Percentiles rank a stretch among this genome's conserved stretches.
Conservation (phyloP, 2,888 invertebrate genomes). For the Onthophagus sagittarius region DNA sequence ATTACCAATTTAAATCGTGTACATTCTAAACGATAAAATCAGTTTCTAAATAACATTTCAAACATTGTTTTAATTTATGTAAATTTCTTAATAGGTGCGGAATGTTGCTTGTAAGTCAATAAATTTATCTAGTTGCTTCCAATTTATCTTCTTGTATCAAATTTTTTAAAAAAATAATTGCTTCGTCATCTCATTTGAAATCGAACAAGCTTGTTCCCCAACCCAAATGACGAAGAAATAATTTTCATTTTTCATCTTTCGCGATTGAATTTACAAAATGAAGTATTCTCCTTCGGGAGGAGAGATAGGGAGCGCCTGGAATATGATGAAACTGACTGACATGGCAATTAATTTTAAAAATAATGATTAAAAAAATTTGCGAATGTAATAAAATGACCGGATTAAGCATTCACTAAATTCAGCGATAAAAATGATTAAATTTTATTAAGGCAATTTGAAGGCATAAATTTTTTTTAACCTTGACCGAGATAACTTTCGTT, state of each 20-base stretch:
- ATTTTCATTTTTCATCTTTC: no score
- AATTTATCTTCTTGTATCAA: background rate
- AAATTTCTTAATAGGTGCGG: background rate
- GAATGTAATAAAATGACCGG: no score
- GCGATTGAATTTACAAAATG: no score
- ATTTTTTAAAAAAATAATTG: background rate
- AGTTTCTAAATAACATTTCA: no score
- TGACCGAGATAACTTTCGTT: background rate
- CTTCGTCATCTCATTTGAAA: background rate
- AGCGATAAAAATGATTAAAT: background rate
- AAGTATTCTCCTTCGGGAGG: no score
- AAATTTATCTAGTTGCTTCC: background rate
- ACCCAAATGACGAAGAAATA: background rate
- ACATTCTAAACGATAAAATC: background rate
- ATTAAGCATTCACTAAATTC: no score
- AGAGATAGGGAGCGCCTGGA: no score
- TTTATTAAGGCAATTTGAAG: background rate
- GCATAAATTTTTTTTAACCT: background rate
- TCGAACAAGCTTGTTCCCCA: background rate
- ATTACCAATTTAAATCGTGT: background rate
- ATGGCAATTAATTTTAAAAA: no score
- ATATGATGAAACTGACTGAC: no score
- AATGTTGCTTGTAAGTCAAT: background rate
- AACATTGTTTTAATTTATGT: background rate
- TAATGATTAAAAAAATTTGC: no score